Base-by-base conservation (phyloP, 2,888 invertebrate species). In the Serrognathus titanus region DNA sequence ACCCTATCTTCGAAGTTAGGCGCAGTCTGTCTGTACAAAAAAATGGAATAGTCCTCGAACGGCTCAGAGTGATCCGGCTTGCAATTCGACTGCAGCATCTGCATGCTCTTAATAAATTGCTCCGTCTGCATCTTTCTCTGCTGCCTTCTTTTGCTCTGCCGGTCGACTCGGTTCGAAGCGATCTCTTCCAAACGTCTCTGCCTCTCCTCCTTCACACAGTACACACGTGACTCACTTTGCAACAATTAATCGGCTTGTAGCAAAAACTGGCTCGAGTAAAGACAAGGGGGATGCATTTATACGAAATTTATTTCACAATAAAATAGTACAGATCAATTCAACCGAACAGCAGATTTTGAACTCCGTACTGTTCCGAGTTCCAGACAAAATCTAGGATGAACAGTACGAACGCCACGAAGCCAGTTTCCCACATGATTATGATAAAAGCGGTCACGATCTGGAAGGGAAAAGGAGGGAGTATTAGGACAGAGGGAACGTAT, bases 1-100 rank as follows among this genome's bases (percentile, higher is more conserved):
- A 93, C 91, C 60, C 93, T 84, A 75, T 91, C 91, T 78, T 86
- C 87, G 79, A 93, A 93, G 73, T 89, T 85, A 6, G 90, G 89
- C 11, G 93, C 92, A 55, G 87, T 89, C 76, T 92, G 91, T 51
- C 93, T 84, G 78, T 93, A 94, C 71, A 92, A 83, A 78, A 89
- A 91, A 70, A 93, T 83, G 24, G 91, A 90, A 79, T 92, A 91
- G 78, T 92, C 89, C 78, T 92, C 89, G 71, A 91, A 85, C 58
- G 90, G 87, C 62, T 78, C 78, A 53, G 80, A 79, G 31, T 86
- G 84, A 48, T 84, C 83, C 51, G 82, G 80, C 59, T 86, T 83
- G 48, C 86, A 87, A 74, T 91, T 92, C 2, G 88, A 85, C 69
- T 90, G 89, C 68, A 93, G 78, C 88, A 93, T 89, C 76, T 89